Evolutionary conservation across 1,140 invertebrate genomes (phyloP), one percentile per base, ranked within the genome.

Genomic region (Drosophila suzukii): DNA sequence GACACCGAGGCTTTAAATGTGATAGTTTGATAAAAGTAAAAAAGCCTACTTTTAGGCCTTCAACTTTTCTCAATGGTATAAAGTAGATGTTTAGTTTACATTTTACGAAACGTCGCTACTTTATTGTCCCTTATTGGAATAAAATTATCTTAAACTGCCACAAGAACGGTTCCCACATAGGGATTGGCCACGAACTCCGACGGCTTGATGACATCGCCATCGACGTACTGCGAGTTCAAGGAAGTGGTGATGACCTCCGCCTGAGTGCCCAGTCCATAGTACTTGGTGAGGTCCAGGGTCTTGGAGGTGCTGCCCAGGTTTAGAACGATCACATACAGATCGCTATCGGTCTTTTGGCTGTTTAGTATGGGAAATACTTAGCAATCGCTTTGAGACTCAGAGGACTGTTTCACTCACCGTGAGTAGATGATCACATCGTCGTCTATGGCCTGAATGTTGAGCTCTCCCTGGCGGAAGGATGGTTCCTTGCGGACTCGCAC

Each of bases 191-290:
- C 61, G 59, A 91, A 91, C 0, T 38, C 44, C 0, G 78, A 56
- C 1, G 90, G 71, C 24, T 73, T 77, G 11, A 91, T 63, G 3
- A 57, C 63, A 17, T 85, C 88, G 11, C 90, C 90, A 56, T 91
- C 91, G 39, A 65, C 70, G 46, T 91, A 75, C 43, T 89, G 61
- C 0, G 90, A 91, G 13, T 67, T 85, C 10, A 91, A 43, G 12
- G 90, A 91, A 6, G 90, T 81, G 41, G 90, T 91, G 10, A 91
- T 91, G 15, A 91, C 57, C 63, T 91, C 90, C 4, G 83, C 90
- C 50, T 80, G 47, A n/a, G 55, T 43, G 6, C 82, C 77, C 44
- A 92, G 30, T 0, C n/a, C 24, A 8, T 71, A 88, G 47, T 91
- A 63, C 38, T 81, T 54, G 36, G 78, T 90, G 7, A 92, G 58